Percentiles rank a stretch among this genome's conserved stretches.
Conservation (phyloP, 2,113 vertebrate genomes). For the Menidia beryllina region DNA sequence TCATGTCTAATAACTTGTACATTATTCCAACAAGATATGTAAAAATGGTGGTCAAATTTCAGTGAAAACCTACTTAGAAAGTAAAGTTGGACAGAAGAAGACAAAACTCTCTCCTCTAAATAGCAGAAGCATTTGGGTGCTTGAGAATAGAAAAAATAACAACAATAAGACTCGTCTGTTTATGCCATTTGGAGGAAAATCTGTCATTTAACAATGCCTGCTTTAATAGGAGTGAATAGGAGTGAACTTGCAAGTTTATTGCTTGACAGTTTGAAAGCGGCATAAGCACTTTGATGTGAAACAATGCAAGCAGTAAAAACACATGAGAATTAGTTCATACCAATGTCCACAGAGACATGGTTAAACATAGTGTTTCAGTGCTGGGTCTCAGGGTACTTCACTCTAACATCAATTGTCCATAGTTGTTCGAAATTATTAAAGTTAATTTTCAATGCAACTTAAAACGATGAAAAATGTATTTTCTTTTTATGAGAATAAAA, state of each 20-base stretch:
- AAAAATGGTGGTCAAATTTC: background rate
- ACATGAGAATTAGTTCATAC: too few relatives aligned
- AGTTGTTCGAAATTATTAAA: background rate
- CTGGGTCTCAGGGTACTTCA: background rate
- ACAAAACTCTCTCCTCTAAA: too few relatives aligned
- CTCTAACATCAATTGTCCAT: background rate
- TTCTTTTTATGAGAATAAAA: background rate
- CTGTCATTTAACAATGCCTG: background rate
- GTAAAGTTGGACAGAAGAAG: too few relatives aligned
- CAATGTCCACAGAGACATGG: too few relatives aligned
- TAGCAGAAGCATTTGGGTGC: too few relatives aligned
- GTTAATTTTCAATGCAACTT: background rate
- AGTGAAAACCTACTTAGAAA: too few relatives aligned
- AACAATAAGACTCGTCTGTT: too few relatives aligned
- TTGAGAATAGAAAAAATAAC: too few relatives aligned
- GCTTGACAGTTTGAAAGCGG: background rate
- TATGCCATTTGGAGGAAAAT: slow-evolving; percentile 24
- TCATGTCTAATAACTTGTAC: background rate
- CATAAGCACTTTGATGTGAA: background rate
- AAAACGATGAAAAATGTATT: background rate
- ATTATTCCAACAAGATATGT: background rate
- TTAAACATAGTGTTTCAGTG: too few relatives aligned
- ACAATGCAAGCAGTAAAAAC: background rate
- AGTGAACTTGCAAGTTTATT: too few relatives aligned
- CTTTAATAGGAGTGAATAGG: background rate